A percentile compares a stretch with the other conserved stretches of the same genome.
phyloP scores from a whole-genome alignment of 2,888 invertebrate species.

The Troides aeacus region DNA sequence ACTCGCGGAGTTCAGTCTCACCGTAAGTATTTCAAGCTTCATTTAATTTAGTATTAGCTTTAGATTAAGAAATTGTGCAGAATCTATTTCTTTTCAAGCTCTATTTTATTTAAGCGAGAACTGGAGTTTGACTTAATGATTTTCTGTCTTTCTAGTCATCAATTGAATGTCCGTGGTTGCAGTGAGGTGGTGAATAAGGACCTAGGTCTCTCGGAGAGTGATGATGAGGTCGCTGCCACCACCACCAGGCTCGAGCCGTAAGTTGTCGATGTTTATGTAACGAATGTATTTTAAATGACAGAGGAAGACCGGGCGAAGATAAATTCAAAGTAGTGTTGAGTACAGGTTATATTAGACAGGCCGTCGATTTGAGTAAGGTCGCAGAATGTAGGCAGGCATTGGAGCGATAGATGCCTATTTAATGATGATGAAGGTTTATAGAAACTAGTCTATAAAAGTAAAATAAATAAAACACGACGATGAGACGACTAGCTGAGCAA shows the following conservation, averaged over 20 bases:
- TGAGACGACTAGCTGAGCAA: no score
- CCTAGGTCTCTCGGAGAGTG: conserved; percentile 88
- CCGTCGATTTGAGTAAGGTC: no score
- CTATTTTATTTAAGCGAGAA: background rate
- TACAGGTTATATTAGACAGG: background rate
- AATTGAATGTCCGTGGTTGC: conserved; percentile 37
- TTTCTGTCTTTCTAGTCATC: conserved; percentile 7
- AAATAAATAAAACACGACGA: no score
- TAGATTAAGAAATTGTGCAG: background rate
- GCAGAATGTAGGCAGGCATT: no score
- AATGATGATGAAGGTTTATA: no score
- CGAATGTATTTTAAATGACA: background rate
- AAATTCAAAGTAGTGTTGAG: background rate
- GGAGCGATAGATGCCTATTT: no score
- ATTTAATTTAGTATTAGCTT: background rate
- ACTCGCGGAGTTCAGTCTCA: conserved; percentile 70
- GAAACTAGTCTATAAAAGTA: no score
- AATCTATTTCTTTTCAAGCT: background rate
- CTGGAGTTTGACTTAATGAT: background rate
- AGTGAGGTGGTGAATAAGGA: conserved; percentile 80
- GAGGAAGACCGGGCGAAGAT: background rate
- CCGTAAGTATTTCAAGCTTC: conserved; percentile 64
- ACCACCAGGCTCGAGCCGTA: conserved; percentile 67
- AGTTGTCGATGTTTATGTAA: conserved; percentile 41
- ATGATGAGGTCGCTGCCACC: conserved; percentile 82